Evolutionary conservation across 1,140 invertebrate genomes (phyloP).

Genomic region (Drosophila ironensis): DNA sequence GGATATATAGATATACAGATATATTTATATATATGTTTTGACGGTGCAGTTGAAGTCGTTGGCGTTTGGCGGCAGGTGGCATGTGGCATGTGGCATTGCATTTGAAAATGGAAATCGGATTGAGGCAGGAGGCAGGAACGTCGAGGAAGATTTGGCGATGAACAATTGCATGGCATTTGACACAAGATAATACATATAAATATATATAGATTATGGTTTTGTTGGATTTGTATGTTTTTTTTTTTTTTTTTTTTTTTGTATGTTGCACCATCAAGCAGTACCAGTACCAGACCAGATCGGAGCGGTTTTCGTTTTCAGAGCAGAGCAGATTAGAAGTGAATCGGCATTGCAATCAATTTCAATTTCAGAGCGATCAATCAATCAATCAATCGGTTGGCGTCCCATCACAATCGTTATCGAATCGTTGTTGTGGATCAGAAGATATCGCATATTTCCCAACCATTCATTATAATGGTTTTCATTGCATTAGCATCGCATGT

Average conservation of each 20-base stretch:
- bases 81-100: slow-evolving; percentile 49
- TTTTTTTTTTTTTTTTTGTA: not conserved
- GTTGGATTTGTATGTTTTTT: not conserved
- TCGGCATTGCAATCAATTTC: slow-evolving; percentile 61
- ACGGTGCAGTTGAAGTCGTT: slow-evolving; percentile 56
- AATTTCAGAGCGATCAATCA: slow-evolving; percentile 58
- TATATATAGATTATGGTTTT: slow-evolving; percentile 26
- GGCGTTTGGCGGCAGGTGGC: slow-evolving; percentile 52
- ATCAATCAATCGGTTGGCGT: slow-evolving; percentile 68
- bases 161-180: slow-evolving; percentile 32
- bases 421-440: slow-evolving; percentile 39
- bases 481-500: slow-evolving; percentile 16
- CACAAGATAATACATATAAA: slow-evolving; percentile 32
- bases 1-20: slow-evolving; percentile 45
- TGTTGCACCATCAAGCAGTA: slow-evolving; percentile 76
- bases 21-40: slow-evolving; percentile 8
- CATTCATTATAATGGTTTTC: too few species aligned
- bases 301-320: slow-evolving; percentile 73
- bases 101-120: slow-evolving; percentile 52
- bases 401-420: slow-evolving; percentile 58
- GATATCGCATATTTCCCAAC: slow-evolving; percentile 28
- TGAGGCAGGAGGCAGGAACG: slow-evolving; percentile 66
- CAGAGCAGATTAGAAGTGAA: slow-evolving; percentile 75
- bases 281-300: slow-evolving; percentile 77
- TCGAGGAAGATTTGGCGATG: slow-evolving; percentile 73